phyloP scores from a whole-genome alignment of 1,140 invertebrate genomes.

The Spodoptera litura region DNA sequence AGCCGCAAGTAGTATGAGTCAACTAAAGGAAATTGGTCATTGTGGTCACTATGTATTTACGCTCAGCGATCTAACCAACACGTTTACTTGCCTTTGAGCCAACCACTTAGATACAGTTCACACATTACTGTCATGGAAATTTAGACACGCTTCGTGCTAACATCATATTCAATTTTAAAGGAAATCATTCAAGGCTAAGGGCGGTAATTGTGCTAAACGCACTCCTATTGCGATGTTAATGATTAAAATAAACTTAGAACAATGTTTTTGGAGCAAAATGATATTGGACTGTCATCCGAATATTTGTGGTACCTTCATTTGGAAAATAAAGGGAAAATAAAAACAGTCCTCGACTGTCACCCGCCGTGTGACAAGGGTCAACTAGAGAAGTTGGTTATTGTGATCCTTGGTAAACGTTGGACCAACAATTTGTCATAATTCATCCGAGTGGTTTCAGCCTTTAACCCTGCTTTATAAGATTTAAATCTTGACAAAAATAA shows the following conservation, averaged over 20 bases:
- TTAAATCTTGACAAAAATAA: constrained; percentile 6
- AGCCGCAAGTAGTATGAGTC: constrained; percentile 27
- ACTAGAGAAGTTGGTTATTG: constrained; percentile 22
- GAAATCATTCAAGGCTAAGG: too few relatives aligned
- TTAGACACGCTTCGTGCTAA: background rate
- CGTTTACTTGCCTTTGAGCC: constrained; percentile 20
- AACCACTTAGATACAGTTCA: constrained; percentile 6
- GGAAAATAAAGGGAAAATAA: constrained; percentile 7
- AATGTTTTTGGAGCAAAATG: background rate
- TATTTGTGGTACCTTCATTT: too few relatives aligned
- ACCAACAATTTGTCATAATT: constrained; percentile 27
- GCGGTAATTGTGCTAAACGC: background rate
- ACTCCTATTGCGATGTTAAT: too few relatives aligned
- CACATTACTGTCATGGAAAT: background rate
- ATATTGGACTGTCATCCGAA: background rate
- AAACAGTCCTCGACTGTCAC: constrained; percentile 13
- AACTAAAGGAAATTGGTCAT: constrained; percentile 39
- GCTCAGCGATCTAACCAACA: constrained; percentile 22
- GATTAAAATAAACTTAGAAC: too few relatives aligned
- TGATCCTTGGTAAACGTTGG: constrained; percentile 6
- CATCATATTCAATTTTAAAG: background rate
- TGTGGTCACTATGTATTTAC: constrained; percentile 36
- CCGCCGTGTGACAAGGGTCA: constrained; percentile 12
- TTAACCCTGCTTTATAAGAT: background rate
- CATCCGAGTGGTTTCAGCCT: constrained; percentile 7